Base-by-base conservation (phyloP, 1,140 invertebrate species). In the Hesperophylax magnus region DNA sequence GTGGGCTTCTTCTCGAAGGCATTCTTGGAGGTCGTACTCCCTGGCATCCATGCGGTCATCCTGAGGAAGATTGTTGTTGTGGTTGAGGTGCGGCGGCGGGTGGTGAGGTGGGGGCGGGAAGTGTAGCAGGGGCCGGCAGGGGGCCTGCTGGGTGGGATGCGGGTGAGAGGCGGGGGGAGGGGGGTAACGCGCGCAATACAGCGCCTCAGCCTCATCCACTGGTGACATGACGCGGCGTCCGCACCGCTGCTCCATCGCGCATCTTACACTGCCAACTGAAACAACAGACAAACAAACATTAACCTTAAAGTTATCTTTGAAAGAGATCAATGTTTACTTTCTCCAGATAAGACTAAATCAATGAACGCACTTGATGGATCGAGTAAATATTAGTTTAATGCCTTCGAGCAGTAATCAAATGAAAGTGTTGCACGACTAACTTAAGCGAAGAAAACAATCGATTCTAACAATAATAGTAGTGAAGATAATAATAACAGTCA, bases 151-250 rank as follows among this genome's bases (percentile, higher is more conserved):
- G 31, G 17, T 14, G 17, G 60, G 72, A 14, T n/a, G 72, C 9
- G 72, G 82, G 18, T 17, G 71, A 17, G 72, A 78, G 14, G 75
- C 79, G 7, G 65, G 18, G 20, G 75, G 67, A 20, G 79, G 71
- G 8, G 65, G 77, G 67, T 84, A 81, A 8, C 80, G 71, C 31
- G 67, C 80, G 67, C 82, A 81, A 52, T 84, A 84, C 27, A 80
- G 77, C 34, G 82, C 82, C 34, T 84, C 82, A 67, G 82, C 82
- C 54, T 84, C 82, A 60, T 84, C 82, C 63, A 84, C 82, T 27
- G 82, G 82, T 27, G 82, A 84, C 82, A 84, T 84, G 20, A 84
- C 82, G 80, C 82, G 82, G 74, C 82, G 82, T 27, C 82, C 82
- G 58, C 82, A 84, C 34, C 82, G 82, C 80, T 81, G 82, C 54